Evolutionary conservation across 2,113 vertebrate genomes (phyloP), one percentile per base, ranked within the genome.

Genomic region (Otolemur garnettii): DNA sequence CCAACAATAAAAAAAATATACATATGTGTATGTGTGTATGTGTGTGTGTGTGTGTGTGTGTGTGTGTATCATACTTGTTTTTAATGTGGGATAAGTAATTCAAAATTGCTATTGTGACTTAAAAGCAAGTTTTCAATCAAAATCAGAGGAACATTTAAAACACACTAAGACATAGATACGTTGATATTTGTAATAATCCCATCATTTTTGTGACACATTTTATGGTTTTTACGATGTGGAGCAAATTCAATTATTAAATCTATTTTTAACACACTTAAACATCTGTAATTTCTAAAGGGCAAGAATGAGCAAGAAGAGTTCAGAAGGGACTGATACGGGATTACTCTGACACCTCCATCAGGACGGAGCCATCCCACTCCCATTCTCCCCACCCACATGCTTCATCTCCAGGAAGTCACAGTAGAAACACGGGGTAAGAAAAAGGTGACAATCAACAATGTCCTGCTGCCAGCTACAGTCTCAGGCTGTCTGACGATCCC

Each of bases 101-200:
- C 77, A 45, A 60, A 68, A 87, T 35, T 91, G 22, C 7, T 60
- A 75, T n/a, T 87, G n/a, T 81, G 81, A 60, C 26, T 72, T 33
- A 33, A 60, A 91, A 91, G 83, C 22, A 84, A 55, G 57, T 78
- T 7, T 88, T 64, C 22, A 38, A 38, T 50, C 38, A 64, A 28
- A 93, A n/a, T 18, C 42, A 91, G 50, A 75, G n/a, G 1, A 92
- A 42, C 10, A 69, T 45, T 88, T 68, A 78, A 91, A 71, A 72
- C 79, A 38, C 71, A 64, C 59, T 59, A 83, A 55, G n/a, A 78
- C 38, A 55, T 19, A 18, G 33, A 45, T 59, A 83, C 53, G 50
- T 62, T 68, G 33, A 85, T 69, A 89, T n/a, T 85, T 71, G 74
- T 53, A 66, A 64, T 87, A 80, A 42, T 6, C 1, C 45, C 71